Conservation (phyloP, 2,888 invertebrate species). For the Crossocerus cetratus region DNA sequence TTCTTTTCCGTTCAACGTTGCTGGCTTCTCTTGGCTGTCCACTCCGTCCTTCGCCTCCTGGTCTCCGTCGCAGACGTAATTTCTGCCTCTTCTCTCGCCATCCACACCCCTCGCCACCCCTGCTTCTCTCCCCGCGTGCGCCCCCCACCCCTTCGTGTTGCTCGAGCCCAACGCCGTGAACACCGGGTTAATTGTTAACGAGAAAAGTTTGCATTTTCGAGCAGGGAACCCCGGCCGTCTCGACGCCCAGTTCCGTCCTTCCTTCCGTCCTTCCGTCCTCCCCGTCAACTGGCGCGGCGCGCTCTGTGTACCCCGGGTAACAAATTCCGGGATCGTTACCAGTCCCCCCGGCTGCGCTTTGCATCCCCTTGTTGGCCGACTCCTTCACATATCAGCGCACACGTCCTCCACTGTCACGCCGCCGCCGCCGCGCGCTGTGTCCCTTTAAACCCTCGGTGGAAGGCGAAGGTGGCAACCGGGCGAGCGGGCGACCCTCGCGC, state of each 20-base stretch:
- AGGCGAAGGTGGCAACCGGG: too few species aligned
- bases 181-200: slow-evolving; percentile 65
- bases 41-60: slow-evolving; percentile 13
- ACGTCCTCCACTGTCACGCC: too few species aligned
- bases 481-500: too few species aligned
- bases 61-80: slow-evolving; percentile 32
- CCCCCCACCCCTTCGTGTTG: background rate
- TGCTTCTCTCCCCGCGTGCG: background rate
- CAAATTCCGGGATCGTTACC: slow-evolving; percentile 34
- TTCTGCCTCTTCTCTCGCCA: slow-evolving; percentile 16
- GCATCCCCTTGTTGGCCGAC: too few species aligned
- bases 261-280: background rate
- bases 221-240: slow-evolving; percentile 31
- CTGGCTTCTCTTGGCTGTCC: slow-evolving; percentile 21
- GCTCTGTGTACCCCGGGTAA: slow-evolving; percentile 23
- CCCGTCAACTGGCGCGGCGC: background rate
- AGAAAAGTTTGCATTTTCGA: slow-evolving; percentile 67
- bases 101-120: slow-evolving; percentile 5
- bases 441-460: too few species aligned
- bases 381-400: too few species aligned
- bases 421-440: too few species aligned
- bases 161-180: slow-evolving; percentile 34
- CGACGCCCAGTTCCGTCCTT: slow-evolving; percentile 8
- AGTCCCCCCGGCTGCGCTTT: slow-evolving; percentile 14
- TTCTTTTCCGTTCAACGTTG: slow-evolving; percentile 31